Evolutionary conservation across 35 echinoderm and acorn worm species (phyloP).

Genomic region (Lytechinus variegatus): DNA sequence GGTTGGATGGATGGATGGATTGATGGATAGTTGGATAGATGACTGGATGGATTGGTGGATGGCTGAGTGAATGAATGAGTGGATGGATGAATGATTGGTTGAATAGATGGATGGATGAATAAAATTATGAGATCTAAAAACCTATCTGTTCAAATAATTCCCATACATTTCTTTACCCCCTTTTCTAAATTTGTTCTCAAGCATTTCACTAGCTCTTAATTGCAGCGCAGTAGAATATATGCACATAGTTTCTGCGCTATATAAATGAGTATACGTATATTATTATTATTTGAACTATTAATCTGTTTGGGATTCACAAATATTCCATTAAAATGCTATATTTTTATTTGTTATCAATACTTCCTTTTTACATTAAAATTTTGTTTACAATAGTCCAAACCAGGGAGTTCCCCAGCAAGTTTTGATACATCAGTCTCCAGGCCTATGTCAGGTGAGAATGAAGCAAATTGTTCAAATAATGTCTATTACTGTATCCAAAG

Average conservation of each 20-base stretch:
- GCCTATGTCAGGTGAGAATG: background rate
- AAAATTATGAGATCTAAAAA: background rate
- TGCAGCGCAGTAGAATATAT: too few relatives aligned
- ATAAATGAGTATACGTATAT: too few relatives aligned
- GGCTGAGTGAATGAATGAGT: too few relatives aligned
- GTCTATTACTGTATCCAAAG: too few relatives aligned
- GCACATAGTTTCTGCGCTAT: too few relatives aligned
- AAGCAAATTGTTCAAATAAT: background rate
- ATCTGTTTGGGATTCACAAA: background rate
- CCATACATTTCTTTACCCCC: too few relatives aligned
- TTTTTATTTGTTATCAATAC: background rate
- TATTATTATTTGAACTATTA: background rate
- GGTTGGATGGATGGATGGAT: too few relatives aligned
- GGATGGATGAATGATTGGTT: too few relatives aligned
- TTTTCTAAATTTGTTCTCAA: too few relatives aligned
- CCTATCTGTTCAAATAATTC: too few relatives aligned
- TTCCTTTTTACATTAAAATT: background rate
- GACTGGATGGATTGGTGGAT: background rate
- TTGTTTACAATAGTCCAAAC: background rate
- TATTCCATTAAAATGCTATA: background rate
- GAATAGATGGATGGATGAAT: background rate
- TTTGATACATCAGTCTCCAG: constrained; percentile 12
- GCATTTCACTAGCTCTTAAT: too few relatives aligned
- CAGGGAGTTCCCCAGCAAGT: background rate
- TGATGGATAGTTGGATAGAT: background rate